Percentiles rank a stretch among this genome's conserved stretches.
phyloP scores from a whole-genome alignment of 53 echinoderm and acorn worm genomes.

The Antedon mediterranea region DNA sequence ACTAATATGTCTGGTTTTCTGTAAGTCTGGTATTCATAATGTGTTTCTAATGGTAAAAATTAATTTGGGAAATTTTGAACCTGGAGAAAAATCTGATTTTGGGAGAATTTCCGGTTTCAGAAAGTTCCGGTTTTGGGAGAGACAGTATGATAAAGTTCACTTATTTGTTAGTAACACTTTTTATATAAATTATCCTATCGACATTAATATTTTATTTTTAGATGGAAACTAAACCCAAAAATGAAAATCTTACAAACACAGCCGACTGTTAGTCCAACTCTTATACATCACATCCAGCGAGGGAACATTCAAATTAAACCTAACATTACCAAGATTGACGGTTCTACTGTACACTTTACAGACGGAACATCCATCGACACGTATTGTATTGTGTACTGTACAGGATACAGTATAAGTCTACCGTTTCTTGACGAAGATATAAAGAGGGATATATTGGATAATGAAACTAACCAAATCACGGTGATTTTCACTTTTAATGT shows the following conservation, averaged over 20 bases:
- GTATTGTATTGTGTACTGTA: slow-evolving; percentile 52
- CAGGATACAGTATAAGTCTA: slow-evolving; percentile 61
- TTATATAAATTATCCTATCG: too few species aligned
- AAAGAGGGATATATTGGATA: slow-evolving; percentile 39
- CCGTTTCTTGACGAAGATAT: slow-evolving; percentile 57
- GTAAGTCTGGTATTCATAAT: too few species aligned
- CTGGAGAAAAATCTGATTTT: too few species aligned
- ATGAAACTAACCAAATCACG: slow-evolving; percentile 25
- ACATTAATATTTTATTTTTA: slow-evolving; percentile 4
- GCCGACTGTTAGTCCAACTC: slow-evolving; percentile 69
- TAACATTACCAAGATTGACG: slow-evolving; percentile 53
- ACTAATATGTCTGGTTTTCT: too few species aligned
- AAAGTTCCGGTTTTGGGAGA: too few species aligned
- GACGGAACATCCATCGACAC: slow-evolving; percentile 48
- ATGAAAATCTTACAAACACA: slow-evolving; percentile 66
- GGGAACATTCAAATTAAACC: slow-evolving; percentile 51
- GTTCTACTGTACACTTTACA: slow-evolving; percentile 38
- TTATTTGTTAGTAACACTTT: too few species aligned
- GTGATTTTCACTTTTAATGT: slow-evolving; percentile 1
- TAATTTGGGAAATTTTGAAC: too few species aligned
- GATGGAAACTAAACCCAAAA: slow-evolving; percentile 70
- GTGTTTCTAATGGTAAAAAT: too few species aligned
- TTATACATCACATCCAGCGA: slow-evolving; percentile 66
- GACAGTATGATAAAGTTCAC: too few species aligned
- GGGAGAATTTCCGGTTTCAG: too few species aligned